These are phyloP conservation scores for Conistra vaccinii DNA, from an alignment of 2,888 invertebrate species.

Conservation along the genomic window DNA sequence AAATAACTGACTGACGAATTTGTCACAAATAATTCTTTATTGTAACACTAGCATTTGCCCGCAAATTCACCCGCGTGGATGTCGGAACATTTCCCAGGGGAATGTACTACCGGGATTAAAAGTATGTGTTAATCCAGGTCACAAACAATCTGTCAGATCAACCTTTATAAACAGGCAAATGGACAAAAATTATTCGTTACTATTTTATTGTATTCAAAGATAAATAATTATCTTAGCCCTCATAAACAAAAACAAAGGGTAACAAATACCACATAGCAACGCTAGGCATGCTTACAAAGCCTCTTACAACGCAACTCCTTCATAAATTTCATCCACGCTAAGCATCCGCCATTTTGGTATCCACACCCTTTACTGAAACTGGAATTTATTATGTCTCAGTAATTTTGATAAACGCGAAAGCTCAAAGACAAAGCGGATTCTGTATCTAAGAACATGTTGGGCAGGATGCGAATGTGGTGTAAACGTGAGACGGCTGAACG, in stretches of 20 bases:
- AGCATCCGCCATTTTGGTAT: conserved; percentile 50
- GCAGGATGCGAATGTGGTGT: conserved; percentile 45
- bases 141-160: too few species aligned
- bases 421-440: conserved; percentile 63
- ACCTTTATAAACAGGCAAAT: too few species aligned
- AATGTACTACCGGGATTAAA: too few species aligned
- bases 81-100: too few species aligned
- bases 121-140: too few species aligned
- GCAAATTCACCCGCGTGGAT: too few species aligned
- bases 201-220: too few species aligned
- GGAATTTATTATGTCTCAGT: conserved; percentile 66
- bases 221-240: neutral
- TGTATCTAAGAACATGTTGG: conserved; percentile 48
- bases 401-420: conserved; percentile 66
- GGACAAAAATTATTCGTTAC: too few species aligned
- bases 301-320: conserved; percentile 17
- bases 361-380: conserved; percentile 54
- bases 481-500: conserved; percentile 35
- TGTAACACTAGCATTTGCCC: neutral
- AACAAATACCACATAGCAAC: conserved; percentile 24
- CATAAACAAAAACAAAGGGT: conserved; percentile 15
- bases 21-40: neutral
- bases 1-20: neutral
- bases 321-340: conserved; percentile 57
- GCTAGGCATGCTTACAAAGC: conserved; percentile 43